Evolutionary conservation across 2,113 vertebrate genomes (phyloP).

Genomic region (Varanus salvator): DNA sequence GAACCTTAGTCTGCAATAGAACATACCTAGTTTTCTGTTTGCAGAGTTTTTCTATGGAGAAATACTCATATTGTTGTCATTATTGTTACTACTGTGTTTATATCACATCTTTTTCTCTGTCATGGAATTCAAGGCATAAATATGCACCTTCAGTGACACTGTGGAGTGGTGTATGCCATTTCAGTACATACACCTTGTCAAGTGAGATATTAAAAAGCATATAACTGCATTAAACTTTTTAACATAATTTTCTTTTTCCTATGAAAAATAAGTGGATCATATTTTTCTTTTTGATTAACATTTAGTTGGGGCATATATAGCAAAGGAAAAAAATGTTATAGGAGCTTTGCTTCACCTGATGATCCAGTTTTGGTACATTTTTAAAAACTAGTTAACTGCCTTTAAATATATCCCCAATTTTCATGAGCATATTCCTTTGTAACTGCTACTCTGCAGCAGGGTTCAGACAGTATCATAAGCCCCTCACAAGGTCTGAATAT

Average conservation of each 20-base stretch:
- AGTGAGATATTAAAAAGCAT: neutral
- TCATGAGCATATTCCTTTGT: neutral
- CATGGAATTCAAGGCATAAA: no score
- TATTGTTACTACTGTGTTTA: neutral
- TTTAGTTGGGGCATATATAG: neutral
- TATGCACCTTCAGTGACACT: no score
- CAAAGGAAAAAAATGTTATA: neutral
- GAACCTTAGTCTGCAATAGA: neutral
- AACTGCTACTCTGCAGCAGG: neutral
- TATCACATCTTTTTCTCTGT: neutral
- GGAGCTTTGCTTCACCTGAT: neutral
- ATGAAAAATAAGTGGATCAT: neutral
- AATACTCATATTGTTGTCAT: neutral
- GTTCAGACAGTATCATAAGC: no score
- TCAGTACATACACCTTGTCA: neutral
- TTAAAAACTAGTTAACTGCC: neutral
- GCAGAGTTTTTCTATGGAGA: neutral
- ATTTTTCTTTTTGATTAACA: neutral
- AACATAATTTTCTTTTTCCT: neutral
- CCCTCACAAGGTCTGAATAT: no score
- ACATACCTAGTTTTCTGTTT: neutral
- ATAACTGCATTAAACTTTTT: neutral
- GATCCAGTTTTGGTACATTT: neutral
- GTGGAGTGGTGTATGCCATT: neutral
- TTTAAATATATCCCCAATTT: neutral